Percentiles rank a stretch among this genome's conserved stretches.
Conservation (phyloP, 1,140 invertebrate genomes). For the Leptoteleia sp. region DNA sequence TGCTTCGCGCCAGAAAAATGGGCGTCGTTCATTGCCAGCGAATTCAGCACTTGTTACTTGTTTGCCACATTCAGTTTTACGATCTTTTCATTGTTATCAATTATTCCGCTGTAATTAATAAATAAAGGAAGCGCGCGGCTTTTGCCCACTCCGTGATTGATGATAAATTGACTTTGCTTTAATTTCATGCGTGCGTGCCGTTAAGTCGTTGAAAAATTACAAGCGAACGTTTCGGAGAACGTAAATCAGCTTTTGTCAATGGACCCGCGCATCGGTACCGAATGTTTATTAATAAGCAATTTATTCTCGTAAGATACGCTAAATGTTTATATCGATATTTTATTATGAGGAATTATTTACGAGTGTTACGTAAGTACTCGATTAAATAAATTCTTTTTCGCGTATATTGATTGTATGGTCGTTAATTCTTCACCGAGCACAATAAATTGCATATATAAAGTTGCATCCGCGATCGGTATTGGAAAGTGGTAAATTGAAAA, state of each 20-base stretch:
- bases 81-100: constrained; percentile 56
- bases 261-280: too few species aligned
- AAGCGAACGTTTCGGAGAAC: neutral
- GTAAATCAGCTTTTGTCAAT: constrained; percentile 25
- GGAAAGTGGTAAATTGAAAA: too few species aligned
- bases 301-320: too few species aligned
- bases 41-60: constrained; percentile 66
- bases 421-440: too few species aligned
- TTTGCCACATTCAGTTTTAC: constrained; percentile 54
- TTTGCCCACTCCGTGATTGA: constrained; percentile 17
- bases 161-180: constrained; percentile 35
- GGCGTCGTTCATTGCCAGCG: constrained; percentile 66
- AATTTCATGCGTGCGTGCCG: constrained; percentile 13
- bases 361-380: too few species aligned
- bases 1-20: constrained; percentile 65
- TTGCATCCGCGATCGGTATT: too few species aligned
- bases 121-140: constrained; percentile 23
- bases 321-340: too few species aligned
- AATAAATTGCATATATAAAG: too few species aligned
- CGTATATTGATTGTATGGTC: too few species aligned
- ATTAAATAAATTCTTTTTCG: too few species aligned
- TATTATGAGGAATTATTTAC: too few species aligned
- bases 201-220: constrained; percentile 32
- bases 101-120: constrained; percentile 28
- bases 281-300: too few species aligned